A percentile compares a stretch with the other conserved stretches of the same genome.
Evolutionary conservation across 2,888 invertebrate species (phyloP).

Genomic region (Meteorus colon): DNA sequence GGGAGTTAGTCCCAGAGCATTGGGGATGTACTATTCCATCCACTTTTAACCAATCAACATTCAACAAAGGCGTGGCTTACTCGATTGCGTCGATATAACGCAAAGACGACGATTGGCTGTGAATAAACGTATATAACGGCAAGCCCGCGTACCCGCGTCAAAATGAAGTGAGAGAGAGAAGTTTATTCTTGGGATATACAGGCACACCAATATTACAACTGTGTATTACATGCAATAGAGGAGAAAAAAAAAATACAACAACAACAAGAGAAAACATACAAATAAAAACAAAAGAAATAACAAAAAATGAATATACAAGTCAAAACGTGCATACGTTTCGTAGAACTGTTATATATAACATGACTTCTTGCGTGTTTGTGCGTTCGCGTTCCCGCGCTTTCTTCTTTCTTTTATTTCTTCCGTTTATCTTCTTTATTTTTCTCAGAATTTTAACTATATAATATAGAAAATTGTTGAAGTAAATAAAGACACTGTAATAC

Average conservation of each 20-base stretch:
- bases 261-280: not conserved
- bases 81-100: conserved; percentile 35
- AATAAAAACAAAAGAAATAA: too few species aligned
- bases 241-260: not conserved
- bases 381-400: too few species aligned
- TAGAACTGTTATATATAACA: too few species aligned
- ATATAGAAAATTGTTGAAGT: too few species aligned
- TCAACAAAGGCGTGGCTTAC: conserved; percentile 41
- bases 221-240: not conserved
- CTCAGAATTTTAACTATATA: too few species aligned
- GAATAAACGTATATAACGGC: conserved; percentile 18
- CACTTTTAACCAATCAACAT: conserved; percentile 48
- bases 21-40: conserved; percentile 16
- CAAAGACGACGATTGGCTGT: conserved; percentile 48
- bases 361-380: too few species aligned
- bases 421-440: too few species aligned
- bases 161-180: conserved; percentile 25
- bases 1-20: conserved; percentile 14
- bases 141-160: conserved; percentile 43
- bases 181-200: not conserved
- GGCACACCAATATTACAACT: not conserved
- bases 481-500: too few species aligned
- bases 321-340: too few species aligned
- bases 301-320: too few species aligned
- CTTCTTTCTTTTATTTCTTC: too few species aligned